phyloP scores from a whole-genome alignment of 2,797 vertebrate species.

The Holocentrus rufus region DNA sequence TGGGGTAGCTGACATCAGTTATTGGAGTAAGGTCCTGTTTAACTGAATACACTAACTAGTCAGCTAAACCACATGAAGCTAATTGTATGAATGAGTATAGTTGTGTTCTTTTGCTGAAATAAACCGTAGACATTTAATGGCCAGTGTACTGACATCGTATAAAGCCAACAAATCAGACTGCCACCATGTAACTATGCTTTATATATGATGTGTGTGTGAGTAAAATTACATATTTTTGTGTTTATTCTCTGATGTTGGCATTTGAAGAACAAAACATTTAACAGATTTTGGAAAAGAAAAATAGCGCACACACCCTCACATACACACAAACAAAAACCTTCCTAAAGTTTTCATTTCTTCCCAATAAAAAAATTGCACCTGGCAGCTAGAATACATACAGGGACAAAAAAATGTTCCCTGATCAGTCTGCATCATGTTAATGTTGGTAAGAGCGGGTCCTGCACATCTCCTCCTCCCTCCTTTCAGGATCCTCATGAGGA shows the following conservation, averaged over 20 bases:
- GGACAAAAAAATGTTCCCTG: conserved; percentile 46
- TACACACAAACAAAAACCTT: conserved; percentile 16
- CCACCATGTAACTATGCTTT: conserved; percentile 3
- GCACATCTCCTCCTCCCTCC: conserved; percentile 19
- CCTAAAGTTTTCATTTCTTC: conserved; percentile 50
- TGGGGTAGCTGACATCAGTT: not conserved
- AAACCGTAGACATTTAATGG: not conserved
- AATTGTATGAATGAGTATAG: conserved; percentile 1
- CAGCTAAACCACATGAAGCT: not conserved
- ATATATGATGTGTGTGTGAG: conserved; percentile 13
- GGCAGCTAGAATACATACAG: conserved; percentile 66
- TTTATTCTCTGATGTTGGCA: conserved; percentile 62
- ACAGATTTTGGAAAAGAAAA: conserved; percentile 19
- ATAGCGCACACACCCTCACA: not conserved
- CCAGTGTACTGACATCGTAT: conserved; percentile 20
- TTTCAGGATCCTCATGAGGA: conserved; percentile 21
- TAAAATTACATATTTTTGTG: not conserved
- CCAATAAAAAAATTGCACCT: conserved; percentile 57
- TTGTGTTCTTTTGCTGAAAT: not conserved
- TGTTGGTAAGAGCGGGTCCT: conserved; percentile 38
- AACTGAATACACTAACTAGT: not conserved
- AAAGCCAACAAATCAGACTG: conserved; percentile 7
- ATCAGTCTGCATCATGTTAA: conserved; percentile 55
- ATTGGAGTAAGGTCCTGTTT: conserved; percentile 8
- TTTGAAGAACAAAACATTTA: conserved; percentile 63